These are phyloP conservation scores for Hydrozoanthus gracilis DNA, from an alignment of 92 coral and sea anemone genomes.

Conservation along the genomic window DNA sequence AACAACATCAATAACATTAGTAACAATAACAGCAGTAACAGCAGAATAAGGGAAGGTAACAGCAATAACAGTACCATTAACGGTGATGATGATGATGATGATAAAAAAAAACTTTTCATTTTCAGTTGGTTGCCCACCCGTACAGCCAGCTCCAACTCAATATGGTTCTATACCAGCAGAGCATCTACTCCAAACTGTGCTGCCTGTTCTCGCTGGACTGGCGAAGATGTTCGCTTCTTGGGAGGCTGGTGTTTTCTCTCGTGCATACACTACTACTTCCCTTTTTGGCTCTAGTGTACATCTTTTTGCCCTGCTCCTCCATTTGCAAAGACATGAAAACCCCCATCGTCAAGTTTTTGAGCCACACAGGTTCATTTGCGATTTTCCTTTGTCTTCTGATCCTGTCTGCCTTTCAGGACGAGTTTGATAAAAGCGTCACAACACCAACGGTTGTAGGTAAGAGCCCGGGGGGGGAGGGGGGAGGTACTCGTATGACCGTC, in stretches of 20 bases:
- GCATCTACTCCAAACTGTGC: conserved; percentile 51
- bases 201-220: conserved; percentile 47
- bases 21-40: neutral
- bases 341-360: conserved; percentile 64
- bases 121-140: conserved; percentile 72
- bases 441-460: conserved; percentile 59
- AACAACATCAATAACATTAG: neutral
- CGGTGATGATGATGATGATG: neutral
- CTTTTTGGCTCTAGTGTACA: conserved; percentile 45
- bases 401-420: conserved; percentile 60
- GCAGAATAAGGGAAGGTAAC: neutral
- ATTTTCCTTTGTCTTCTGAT: conserved; percentile 59
- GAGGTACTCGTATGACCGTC: no score
- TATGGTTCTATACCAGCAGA: conserved; percentile 53
- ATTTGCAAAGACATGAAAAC: conserved; percentile 50
- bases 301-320: conserved; percentile 55
- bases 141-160: conserved; percentile 69
- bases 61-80: neutral
- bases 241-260: conserved; percentile 40
- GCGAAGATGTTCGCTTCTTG: conserved; percentile 49
- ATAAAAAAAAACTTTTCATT: neutral
- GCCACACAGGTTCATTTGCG: conserved; percentile 68
- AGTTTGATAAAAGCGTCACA: conserved; percentile 46
- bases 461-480: neutral
- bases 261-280: conserved; percentile 70